Percentiles rank a stretch among this genome's conserved stretches.
Evolutionary conservation across 2,113 vertebrate genomes (phyloP).

Genomic region (Chiloscyllium plagiosum): DNA sequence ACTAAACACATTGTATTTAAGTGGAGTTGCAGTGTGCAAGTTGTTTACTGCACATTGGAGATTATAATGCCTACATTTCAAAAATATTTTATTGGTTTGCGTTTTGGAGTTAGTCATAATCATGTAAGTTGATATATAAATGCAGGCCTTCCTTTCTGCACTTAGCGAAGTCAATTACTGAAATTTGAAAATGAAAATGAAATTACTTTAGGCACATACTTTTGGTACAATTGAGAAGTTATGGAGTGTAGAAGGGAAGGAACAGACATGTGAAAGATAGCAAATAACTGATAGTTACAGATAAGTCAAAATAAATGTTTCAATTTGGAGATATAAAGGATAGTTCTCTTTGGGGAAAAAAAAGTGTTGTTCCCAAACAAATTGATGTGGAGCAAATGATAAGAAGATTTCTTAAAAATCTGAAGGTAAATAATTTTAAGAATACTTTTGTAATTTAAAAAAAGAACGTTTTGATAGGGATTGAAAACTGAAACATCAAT

Average conservation of each 20-base stretch:
- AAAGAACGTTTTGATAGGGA: neutral
- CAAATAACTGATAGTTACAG: neutral
- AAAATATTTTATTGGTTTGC: neutral
- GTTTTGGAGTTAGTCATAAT: neutral
- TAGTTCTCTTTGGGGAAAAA: neutral
- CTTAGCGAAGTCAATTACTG: neutral
- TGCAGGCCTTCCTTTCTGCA: neutral
- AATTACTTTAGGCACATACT: neutral
- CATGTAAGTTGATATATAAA: neutral
- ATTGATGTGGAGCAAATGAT: neutral
- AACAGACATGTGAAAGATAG: neutral
- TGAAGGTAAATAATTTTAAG: neutral
- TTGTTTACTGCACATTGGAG: neutral
- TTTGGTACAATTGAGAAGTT: neutral
- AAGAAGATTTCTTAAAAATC: neutral
- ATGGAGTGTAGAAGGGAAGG: neutral
- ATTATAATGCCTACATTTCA: neutral
- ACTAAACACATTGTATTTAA: neutral
- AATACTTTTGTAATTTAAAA: neutral
- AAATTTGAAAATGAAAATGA: neutral
- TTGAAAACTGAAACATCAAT: neutral
- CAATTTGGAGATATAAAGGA: neutral
- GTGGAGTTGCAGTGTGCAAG: neutral
- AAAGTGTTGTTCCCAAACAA: neutral
- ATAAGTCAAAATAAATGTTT: neutral